Evolutionary conservation across 2,113 vertebrate species (phyloP).

Genomic region (Pseudopodoces humilis): DNA sequence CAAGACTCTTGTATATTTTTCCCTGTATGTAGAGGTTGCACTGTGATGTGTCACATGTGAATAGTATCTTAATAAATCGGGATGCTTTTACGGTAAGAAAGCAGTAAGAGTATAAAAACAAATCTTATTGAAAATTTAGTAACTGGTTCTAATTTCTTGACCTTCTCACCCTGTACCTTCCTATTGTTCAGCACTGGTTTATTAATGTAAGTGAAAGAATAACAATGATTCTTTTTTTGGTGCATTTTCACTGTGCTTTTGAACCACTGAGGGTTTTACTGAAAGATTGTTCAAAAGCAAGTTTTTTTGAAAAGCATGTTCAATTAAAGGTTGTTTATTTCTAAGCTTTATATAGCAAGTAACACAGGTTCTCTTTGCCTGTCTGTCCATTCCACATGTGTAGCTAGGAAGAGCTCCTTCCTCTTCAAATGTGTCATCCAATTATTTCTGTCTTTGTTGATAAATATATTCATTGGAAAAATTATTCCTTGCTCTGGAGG

Average conservation of each 20-base stretch:
- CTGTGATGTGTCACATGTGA: neutral
- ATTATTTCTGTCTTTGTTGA: neutral
- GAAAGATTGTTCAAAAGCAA: neutral
- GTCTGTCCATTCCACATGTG: neutral
- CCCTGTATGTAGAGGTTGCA: neutral
- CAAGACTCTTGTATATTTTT: neutral
- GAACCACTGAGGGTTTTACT: neutral
- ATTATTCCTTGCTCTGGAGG: neutral
- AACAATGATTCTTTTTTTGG: neutral
- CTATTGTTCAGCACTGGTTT: neutral
- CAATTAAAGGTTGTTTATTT: neutral
- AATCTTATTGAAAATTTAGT: neutral
- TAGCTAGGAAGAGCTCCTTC: neutral
- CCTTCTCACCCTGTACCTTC: neutral
- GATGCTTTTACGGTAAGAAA: neutral
- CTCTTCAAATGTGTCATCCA: neutral
- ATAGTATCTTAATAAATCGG: neutral
- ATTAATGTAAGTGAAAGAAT: neutral
- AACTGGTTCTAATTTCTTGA: neutral
- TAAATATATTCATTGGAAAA: neutral
- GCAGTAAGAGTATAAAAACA: neutral
- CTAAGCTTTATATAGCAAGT: neutral
- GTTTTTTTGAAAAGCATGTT: neutral
- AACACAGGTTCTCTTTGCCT: neutral
- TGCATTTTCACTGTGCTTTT: neutral